phyloP scores from a whole-genome alignment of 2,888 invertebrate species.

The Carterocephalus palaemon region DNA sequence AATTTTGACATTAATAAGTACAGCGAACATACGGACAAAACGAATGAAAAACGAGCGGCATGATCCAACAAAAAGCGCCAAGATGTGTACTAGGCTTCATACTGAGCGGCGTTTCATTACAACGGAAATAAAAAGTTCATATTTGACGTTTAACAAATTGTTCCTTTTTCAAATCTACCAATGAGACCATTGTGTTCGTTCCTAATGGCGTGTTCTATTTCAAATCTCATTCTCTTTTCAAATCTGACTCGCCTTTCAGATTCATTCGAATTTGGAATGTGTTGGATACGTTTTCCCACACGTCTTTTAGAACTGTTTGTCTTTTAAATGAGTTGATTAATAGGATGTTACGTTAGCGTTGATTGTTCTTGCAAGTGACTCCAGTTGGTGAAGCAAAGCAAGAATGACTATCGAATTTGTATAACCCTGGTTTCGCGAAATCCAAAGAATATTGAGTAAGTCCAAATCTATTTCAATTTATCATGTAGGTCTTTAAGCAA shows the following conservation, averaged over 20 bases:
- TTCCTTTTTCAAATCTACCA: constrained; percentile 79
- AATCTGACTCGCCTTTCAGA: constrained; percentile 74
- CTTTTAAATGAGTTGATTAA: constrained; percentile 76
- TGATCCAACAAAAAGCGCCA: constrained; percentile 65
- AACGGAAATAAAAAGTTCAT: constrained; percentile 75
- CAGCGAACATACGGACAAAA: constrained; percentile 59
- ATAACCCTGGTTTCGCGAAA: constrained; percentile 3
- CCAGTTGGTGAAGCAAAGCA: constrained; percentile 34
- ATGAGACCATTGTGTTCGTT: constrained; percentile 77
- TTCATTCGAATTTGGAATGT: constrained; percentile 78
- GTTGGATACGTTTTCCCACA: constrained; percentile 74
- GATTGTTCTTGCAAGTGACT: constrained; percentile 43
- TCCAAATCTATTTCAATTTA: no score
- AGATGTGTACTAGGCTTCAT: constrained; percentile 70
- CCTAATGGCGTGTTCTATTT: constrained; percentile 79
- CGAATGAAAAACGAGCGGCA: constrained; percentile 67
- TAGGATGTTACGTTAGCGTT: constrained; percentile 59
- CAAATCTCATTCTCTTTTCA: constrained; percentile 79
- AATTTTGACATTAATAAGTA: constrained; percentile 68
- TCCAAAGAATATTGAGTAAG: no score
- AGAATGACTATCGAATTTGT: constrained; percentile 18
- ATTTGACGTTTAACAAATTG: constrained; percentile 80
- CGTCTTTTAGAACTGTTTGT: constrained; percentile 64
- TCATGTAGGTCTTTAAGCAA: no score
- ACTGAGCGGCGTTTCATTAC: constrained; percentile 71